Evolutionary conservation across 1,140 invertebrate genomes (phyloP).

Genomic region (Semibalanus balanoides): DNA sequence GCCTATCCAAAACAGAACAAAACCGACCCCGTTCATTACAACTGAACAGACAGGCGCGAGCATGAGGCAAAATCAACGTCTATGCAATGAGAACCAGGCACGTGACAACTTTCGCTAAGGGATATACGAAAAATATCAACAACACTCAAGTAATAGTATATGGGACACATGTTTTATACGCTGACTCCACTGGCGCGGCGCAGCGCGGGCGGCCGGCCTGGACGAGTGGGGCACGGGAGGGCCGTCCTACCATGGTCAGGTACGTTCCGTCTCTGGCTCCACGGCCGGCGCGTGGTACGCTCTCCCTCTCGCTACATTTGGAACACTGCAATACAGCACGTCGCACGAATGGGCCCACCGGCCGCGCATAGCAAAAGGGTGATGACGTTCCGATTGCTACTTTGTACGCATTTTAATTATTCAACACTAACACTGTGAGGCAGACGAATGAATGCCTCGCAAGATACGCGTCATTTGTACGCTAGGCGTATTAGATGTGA

Average conservation of each 20-base stretch:
- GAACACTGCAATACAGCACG: not conserved
- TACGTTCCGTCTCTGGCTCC: not conserved
- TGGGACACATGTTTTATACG: not conserved
- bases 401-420: constrained; percentile 1
- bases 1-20: not conserved
- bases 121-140: constrained; percentile 1
- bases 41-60: not conserved
- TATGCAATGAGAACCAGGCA: not conserved
- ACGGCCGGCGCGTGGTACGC: too few relatives aligned
- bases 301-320: not conserved
- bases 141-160: not conserved
- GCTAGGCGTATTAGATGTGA: constrained; percentile 1
- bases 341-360: not conserved
- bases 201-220: not conserved
- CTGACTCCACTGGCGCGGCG: too few relatives aligned
- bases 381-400: not conserved
- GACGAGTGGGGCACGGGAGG: not conserved
- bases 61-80: not conserved
- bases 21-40: not conserved
- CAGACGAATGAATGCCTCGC: not conserved
- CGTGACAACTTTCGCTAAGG: not conserved
- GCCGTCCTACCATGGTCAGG: not conserved
- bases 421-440: not conserved
- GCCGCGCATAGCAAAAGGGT: not conserved
- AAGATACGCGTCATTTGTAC: constrained; percentile 2